Evolutionary conservation across 1,140 invertebrate species (phyloP), one percentile per base, ranked within the genome.

Genomic region (Heterodera carotae): DNA sequence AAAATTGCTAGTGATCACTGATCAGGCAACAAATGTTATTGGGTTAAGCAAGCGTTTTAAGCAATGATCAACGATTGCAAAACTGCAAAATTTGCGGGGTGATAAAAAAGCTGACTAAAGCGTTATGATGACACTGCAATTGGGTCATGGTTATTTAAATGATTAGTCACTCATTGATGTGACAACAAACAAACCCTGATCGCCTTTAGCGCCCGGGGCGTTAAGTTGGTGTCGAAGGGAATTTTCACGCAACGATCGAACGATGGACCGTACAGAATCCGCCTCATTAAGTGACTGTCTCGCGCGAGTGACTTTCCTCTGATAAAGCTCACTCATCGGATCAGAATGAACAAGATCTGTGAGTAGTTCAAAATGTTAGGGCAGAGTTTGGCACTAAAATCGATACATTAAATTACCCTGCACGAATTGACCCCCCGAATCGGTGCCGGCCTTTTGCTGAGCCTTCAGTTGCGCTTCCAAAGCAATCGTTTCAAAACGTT

Each of bases 401-500:
- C n/a, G n/a, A n/a, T n/a, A n/a, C n/a, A n/a, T n/a, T n/a, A n/a
- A n/a, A n/a, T 88, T 88, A 94, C 93, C 94, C 89, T 94, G 91
- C 34, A 93, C 89, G 88, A 93, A 94, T 43, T 74, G 72, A 8
- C 36, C 64, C 36, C 56, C 64, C 27, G 72, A 25, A 36, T 74
- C 72, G 33, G 72, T 2, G 92, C 89, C 77, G 94, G 91, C 48
- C 90, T 90, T 83, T 94, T 90, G 91, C 88, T 93, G 93, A 78
- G 94, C 89, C 85, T 91, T 92, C 36, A 97, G 92, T 89, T 98
- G 95, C 1, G 94, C 94, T 89, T 99, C 97, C 15, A 99, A 89
- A 83, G 96, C 96, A 2, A 99, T 89, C 0, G 94, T 93, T 87
- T 99, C 97, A 88, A 99, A 98, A 67, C 96, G 91, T 88, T 95